Evolutionary conservation across 2,888 invertebrate species (phyloP).

Genomic region (Cryptophagus acutangulus): DNA sequence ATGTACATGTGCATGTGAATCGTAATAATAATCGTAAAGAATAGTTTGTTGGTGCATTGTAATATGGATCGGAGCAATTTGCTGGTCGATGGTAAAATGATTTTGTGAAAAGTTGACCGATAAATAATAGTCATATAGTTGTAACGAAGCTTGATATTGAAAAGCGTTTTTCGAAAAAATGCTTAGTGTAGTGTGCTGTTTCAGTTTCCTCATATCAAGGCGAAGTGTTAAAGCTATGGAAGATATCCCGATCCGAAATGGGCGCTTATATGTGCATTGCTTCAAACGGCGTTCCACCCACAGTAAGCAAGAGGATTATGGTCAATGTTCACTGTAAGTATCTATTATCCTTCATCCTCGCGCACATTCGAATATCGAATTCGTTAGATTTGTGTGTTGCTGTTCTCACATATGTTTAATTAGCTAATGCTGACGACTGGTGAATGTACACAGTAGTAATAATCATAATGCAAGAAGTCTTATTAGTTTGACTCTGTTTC

Average conservation of each 20-base stretch:
- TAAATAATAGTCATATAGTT: constrained; percentile 1
- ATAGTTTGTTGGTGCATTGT: no score
- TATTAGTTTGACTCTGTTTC: constrained; percentile 35
- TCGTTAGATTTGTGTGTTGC: background rate
- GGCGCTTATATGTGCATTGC: constrained; percentile 88
- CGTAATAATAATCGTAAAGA: no score
- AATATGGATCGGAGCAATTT: no score
- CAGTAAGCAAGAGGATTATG: constrained; percentile 82
- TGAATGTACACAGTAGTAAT: background rate
- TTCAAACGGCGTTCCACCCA: constrained; percentile 81
- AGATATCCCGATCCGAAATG: constrained; percentile 84
- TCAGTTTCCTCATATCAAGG: constrained; percentile 69
- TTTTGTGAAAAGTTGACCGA: no score
- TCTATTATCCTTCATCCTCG: constrained; percentile 10
- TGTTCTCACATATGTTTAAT: background rate
- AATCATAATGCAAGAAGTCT: constrained; percentile 7
- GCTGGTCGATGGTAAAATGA: no score
- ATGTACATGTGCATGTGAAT: no score
- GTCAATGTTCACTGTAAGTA: constrained; percentile 88
- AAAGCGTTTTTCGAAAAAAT: constrained; percentile 15
- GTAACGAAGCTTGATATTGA: constrained; percentile 21
- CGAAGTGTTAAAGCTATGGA: constrained; percentile 68
- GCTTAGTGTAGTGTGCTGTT: constrained; percentile 32
- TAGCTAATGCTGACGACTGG: constrained; percentile 1
- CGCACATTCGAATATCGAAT: background rate